Conservation (phyloP, 2,888 invertebrate species). For the Papilio demoleus region DNA sequence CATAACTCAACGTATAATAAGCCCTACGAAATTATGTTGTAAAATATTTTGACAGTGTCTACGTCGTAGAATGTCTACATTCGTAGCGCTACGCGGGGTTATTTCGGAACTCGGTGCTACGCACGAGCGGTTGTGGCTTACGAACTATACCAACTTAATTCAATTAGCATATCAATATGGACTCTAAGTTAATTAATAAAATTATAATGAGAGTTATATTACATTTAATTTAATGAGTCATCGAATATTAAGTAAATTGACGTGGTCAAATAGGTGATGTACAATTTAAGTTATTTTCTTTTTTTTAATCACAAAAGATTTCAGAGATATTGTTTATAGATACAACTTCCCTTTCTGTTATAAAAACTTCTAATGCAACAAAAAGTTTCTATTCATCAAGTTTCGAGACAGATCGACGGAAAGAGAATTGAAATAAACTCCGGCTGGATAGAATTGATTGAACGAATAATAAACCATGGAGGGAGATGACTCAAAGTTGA, state of each 20-base stretch:
- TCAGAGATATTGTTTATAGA: neutral
- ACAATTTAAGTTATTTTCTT: no score
- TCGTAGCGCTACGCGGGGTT: constrained; percentile 20
- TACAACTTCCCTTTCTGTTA: neutral
- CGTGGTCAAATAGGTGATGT: no score
- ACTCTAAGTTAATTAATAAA: constrained; percentile 3
- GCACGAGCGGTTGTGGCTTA: constrained; percentile 35
- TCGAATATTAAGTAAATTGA: no score
- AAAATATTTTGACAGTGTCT: constrained; percentile 35
- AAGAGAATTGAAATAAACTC: constrained; percentile 38
- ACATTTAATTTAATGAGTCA: no score
- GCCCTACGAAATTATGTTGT: constrained; percentile 24
- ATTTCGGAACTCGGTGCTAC: constrained; percentile 38
- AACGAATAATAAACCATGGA: constrained; percentile 45
- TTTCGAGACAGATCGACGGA: constrained; percentile 28
- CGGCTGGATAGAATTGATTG: constrained; percentile 45
- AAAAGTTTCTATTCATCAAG: constrained; percentile 31
- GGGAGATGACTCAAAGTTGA: constrained; percentile 53
- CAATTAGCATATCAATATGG: constrained; percentile 30
- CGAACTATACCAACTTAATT: constrained; percentile 30
- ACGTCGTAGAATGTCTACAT: constrained; percentile 36
- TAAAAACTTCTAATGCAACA: constrained; percentile 22
- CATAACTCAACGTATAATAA: constrained; percentile 22
- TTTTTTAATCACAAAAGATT: neutral
- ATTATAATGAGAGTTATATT: neutral